Conservation (phyloP, 2,797 vertebrate species). For the Lemur catta region DNA sequence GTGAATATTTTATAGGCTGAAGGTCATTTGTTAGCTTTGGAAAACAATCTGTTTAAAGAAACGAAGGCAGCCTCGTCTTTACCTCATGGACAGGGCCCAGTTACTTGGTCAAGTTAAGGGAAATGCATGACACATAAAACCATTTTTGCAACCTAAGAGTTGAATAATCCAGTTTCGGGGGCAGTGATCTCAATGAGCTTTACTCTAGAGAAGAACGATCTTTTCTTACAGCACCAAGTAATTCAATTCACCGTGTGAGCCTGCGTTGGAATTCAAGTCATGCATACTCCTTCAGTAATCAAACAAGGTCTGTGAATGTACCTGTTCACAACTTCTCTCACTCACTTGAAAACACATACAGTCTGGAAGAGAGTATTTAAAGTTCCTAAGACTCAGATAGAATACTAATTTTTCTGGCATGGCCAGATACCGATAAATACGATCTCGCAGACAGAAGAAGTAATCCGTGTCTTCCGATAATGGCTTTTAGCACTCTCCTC, state of each 20-base stretch:
- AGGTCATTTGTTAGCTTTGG: conserved; percentile 69
- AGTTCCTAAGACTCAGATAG: background rate
- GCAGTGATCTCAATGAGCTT: background rate
- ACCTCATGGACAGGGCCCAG: background rate
- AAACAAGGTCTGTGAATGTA: background rate
- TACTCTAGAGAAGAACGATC: background rate
- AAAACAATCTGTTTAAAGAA: conserved; percentile 64
- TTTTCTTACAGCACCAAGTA: background rate
- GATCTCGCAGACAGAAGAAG: background rate
- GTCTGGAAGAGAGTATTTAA: background rate
- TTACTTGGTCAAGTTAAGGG: background rate
- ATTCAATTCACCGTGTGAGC: background rate
- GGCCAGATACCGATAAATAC: background rate
- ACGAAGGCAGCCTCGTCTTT: conserved; percentile 11
- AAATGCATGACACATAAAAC: background rate
- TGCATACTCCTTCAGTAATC: background rate
- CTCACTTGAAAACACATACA: background rate
- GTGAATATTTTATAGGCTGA: conserved; percentile 75
- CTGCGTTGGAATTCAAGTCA: background rate
- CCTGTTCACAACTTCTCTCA: background rate
- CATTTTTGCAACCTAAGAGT: background rate
- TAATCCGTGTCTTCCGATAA: background rate
- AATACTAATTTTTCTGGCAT: background rate
- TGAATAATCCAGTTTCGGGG: background rate
- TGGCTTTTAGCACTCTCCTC: background rate